Base-by-base conservation (phyloP, 2,797 vertebrate genomes). In the Malacoraja senta region DNA sequence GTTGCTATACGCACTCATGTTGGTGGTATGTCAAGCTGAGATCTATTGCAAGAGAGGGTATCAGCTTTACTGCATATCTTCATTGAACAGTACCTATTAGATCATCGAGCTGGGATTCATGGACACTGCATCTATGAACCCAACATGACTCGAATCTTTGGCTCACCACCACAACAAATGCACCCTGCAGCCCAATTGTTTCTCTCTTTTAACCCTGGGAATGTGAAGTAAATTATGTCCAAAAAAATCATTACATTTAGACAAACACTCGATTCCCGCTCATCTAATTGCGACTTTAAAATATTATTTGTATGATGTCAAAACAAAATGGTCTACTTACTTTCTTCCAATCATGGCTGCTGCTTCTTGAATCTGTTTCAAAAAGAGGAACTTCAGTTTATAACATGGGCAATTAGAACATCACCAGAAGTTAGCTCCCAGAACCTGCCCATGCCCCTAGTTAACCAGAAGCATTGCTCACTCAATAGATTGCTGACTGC, bases 341-440 rank as follows among this genome's bases (percentile, higher is more conserved):
- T 29, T 53, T 44, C 72, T 92, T 92, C 90, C 90, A 92, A 44
- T 92, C 71, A 17, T 92, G 90, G 38, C 90, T 76, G 90, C 10
- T 92, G 35, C 38, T 74, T 76, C 90, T 71, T 44, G 38, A 53
- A 76, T 92, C 90, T 92, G 90, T 74, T 76, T 92, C 38, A 53
- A 74, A 90, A 58, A 76, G 26, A 44, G 53, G 9, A 88, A 21
- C n/a, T 17, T 88, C 19, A 65, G 65, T 63, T 68, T 88, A 38
- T 17, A 65, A 88, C 38, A 44, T 58, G 8, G 71, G 26, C 12
- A 53, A 76, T 21, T 76, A 15, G n/a, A 92, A 24, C 71, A 65
- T 65, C 61, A 32, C 58, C 61, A 3, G 24, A 84, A 63, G 26
- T 32, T 84, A 7, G 26, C 24, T 29, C 29, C 58, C 8, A 58